Evolutionary conservation across 2,113 vertebrate genomes (phyloP).

Genomic region (Erinaceus europaeus): DNA sequence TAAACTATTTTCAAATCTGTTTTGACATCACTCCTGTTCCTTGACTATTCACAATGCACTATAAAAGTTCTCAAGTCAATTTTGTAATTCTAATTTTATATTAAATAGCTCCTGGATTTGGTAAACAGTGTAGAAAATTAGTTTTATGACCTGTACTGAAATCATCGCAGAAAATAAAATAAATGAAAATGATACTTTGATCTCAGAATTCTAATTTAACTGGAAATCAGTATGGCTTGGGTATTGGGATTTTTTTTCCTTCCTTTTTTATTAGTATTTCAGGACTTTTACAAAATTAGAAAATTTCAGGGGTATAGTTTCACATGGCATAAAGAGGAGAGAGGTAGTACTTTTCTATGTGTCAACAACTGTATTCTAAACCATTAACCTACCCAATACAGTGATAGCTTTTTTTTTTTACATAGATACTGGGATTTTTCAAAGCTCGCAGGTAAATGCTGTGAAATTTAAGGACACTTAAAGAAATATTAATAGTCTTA

Average conservation of each 20-base stretch:
- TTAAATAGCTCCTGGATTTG: not conserved
- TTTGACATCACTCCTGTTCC: not conserved
- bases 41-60: not conserved
- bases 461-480: not conserved
- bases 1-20: slow-evolving; percentile 13
- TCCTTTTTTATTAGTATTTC: too few relatives aligned
- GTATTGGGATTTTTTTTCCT: not conserved
- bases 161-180: slow-evolving; percentile 10
- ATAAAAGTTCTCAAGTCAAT: not conserved
- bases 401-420: too few relatives aligned
- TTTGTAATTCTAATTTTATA: not conserved
- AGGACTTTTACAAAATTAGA: too few relatives aligned
- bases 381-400: too few relatives aligned
- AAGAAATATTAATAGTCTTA: not conserved
- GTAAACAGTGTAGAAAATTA: slow-evolving; percentile 13
- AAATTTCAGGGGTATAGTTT: too few relatives aligned
- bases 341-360: too few relatives aligned
- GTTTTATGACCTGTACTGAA: slow-evolving; percentile 12
- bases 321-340: too few relatives aligned
- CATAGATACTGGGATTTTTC: not conserved
- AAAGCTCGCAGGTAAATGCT: not conserved
- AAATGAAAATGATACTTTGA: not conserved
- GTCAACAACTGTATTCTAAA: too few relatives aligned
- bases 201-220: slow-evolving; percentile 41
- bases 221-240: not conserved